phyloP scores from a whole-genome alignment of 2,113 vertebrate species.

The Sceloporus undulatus region DNA sequence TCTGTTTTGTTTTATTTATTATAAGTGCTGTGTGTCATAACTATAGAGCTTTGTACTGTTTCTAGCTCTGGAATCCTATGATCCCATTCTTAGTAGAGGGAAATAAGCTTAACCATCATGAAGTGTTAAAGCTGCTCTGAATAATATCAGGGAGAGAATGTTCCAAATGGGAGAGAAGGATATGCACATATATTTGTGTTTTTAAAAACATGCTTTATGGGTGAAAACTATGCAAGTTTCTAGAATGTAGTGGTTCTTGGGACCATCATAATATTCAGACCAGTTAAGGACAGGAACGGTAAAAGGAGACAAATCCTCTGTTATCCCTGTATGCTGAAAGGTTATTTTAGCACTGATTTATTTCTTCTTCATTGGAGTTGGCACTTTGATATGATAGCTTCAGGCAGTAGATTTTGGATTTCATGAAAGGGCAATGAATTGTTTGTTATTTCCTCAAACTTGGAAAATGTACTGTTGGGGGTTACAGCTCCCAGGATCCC shows the following conservation, averaged over 20 bases:
- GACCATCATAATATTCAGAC: background rate
- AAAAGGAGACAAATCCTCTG: background rate
- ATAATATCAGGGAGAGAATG: background rate
- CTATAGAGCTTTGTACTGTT: background rate
- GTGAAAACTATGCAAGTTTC: background rate
- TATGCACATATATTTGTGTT: background rate
- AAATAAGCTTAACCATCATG: background rate
- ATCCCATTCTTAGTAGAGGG: background rate
- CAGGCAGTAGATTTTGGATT: background rate
- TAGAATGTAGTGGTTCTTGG: conserved; percentile 7
- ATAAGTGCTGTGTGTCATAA: background rate
- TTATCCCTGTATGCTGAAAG: background rate
- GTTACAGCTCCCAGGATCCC: too few relatives aligned
- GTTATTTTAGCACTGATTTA: background rate
- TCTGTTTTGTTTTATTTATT: background rate
- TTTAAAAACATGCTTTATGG: background rate
- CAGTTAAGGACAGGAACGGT: conserved; percentile 7
- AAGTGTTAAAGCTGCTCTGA: background rate
- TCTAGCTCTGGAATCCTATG: background rate
- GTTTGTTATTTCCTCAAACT: background rate
- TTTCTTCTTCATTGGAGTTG: background rate
- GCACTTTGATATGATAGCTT: background rate
- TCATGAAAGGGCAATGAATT: background rate
- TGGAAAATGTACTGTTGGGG: too few relatives aligned
- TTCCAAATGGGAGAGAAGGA: background rate